Conservation (phyloP, 2,888 invertebrate species). For the Rhamnusium bicolor region DNA sequence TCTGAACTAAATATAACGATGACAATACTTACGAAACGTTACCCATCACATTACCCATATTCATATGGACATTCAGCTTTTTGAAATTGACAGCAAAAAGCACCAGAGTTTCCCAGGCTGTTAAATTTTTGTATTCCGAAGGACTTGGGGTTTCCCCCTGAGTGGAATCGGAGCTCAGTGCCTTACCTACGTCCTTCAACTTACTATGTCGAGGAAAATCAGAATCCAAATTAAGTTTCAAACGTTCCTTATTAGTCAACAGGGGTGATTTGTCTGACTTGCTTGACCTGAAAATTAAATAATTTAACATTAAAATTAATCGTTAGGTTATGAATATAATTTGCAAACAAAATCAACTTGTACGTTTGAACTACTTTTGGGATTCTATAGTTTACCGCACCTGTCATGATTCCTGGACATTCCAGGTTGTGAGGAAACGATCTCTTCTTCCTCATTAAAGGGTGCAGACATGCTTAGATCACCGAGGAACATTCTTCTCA, state of each 20-base stretch:
- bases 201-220: constrained; percentile 71
- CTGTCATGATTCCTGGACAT: constrained; percentile 56
- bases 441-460: constrained; percentile 66
- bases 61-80: constrained; percentile 96
- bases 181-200: constrained; percentile 74
- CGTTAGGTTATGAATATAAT: constrained; percentile 3
- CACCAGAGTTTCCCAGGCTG: constrained; percentile 96
- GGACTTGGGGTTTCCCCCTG: constrained; percentile 73
- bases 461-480: constrained; percentile 82
- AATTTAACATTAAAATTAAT: not conserved
- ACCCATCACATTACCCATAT: constrained; percentile 99
- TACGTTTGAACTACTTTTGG: not conserved
- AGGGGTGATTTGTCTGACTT: constrained; percentile 64
- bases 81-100: constrained; percentile 97
- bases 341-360: too few relatives aligned
- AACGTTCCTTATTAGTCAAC: constrained; percentile 73
- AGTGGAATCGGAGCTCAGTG: constrained; percentile 73
- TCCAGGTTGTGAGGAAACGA: constrained; percentile 50
- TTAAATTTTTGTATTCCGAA: constrained; percentile 77
- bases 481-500: constrained; percentile 92
- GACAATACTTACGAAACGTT: constrained; percentile 80
- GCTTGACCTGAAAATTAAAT: constrained; percentile 38
- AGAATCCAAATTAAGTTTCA: constrained; percentile 74
- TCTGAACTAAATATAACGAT: too few relatives aligned
- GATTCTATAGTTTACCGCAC: constrained; percentile 28